Evolutionary conservation across 2,113 vertebrate genomes (phyloP).

Genomic region (Sinocyclocheilus anophthalmus): DNA sequence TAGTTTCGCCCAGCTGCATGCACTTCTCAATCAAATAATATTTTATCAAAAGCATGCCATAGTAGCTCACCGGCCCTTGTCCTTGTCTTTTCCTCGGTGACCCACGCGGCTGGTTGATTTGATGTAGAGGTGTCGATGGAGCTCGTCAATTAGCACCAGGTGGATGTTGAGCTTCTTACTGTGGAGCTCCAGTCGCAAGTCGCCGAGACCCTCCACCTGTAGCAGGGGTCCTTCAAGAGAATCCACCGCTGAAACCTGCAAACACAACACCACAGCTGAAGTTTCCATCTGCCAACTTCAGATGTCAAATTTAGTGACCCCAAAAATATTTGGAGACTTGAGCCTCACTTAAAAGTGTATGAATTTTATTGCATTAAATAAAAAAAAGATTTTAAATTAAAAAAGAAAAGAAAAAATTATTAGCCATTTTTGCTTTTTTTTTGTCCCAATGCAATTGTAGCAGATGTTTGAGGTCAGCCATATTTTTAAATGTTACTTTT

Average conservation of each 20-base stretch:
- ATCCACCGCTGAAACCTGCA: constrained; percentile 90
- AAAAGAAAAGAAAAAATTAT: too few relatives aligned
- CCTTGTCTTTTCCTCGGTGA: constrained; percentile 80
- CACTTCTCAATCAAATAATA: neutral
- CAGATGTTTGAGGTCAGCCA: too few relatives aligned
- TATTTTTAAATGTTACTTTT: too few relatives aligned
- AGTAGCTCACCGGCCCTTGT: constrained; percentile 51
- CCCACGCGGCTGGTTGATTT: constrained; percentile 90
- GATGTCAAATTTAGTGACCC: neutral
- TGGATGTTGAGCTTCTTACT: constrained; percentile 98
- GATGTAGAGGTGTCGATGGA: constrained; percentile 97
- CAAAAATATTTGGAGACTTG: too few relatives aligned
- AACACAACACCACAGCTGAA: constrained; percentile 22
- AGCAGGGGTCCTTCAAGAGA: constrained; percentile 90
- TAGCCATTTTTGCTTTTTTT: too few relatives aligned
- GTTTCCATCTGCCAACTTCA: neutral
- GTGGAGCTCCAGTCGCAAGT: constrained; percentile 94
- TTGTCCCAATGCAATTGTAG: too few relatives aligned
- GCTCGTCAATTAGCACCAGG: constrained; percentile 92
- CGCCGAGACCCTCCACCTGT: constrained; percentile 94
- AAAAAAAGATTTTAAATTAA: too few relatives aligned
- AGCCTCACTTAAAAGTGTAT: too few relatives aligned
- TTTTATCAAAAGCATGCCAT: neutral
- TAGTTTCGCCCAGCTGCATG: neutral
- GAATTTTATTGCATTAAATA: too few relatives aligned